Evolutionary conservation across 1,140 invertebrate genomes (phyloP).

Genomic region (Drosophila aff.): DNA sequence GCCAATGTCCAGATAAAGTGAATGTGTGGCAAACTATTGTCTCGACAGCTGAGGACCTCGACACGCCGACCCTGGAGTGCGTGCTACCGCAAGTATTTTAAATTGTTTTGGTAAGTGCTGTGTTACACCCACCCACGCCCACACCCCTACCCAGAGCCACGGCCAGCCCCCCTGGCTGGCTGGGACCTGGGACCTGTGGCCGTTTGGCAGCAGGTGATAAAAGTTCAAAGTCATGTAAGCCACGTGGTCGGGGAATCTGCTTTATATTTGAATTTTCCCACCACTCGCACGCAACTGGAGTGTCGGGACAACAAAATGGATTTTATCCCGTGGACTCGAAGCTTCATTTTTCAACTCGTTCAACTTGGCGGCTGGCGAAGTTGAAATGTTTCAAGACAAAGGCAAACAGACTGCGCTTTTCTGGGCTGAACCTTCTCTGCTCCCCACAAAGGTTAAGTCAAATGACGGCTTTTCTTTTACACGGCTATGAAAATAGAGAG

Average conservation of each 20-base stretch:
- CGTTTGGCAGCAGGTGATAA: slow-evolving; percentile 61
- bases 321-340: slow-evolving; percentile 35
- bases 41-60: slow-evolving; percentile 11
- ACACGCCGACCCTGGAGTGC: slow-evolving; percentile 20
- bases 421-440: background rate
- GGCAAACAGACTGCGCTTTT: slow-evolving; percentile 75
- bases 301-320: slow-evolving; percentile 44
- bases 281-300: slow-evolving; percentile 31
- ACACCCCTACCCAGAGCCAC: background rate
- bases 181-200: background rate
- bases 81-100: slow-evolving; percentile 63
- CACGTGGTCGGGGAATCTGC: slow-evolving; percentile 52
- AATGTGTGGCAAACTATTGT: slow-evolving; percentile 26
- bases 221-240: slow-evolving; percentile 70
- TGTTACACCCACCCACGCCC: slow-evolving; percentile 33
- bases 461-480: slow-evolving; percentile 25
- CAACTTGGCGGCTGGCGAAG: slow-evolving; percentile 44
- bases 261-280: slow-evolving; percentile 40
- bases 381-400: slow-evolving; percentile 56
- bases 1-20: slow-evolving; percentile 51
- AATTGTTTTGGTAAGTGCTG: slow-evolving; percentile 62
- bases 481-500: slow-evolving; percentile 1
- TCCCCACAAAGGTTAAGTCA: slow-evolving; percentile 7
- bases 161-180: background rate
- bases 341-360: slow-evolving; percentile 51